These are phyloP conservation scores for Drosophila pseudotalamancana DNA, from an alignment of 2,888 invertebrate genomes.

Conservation along the genomic window DNA sequence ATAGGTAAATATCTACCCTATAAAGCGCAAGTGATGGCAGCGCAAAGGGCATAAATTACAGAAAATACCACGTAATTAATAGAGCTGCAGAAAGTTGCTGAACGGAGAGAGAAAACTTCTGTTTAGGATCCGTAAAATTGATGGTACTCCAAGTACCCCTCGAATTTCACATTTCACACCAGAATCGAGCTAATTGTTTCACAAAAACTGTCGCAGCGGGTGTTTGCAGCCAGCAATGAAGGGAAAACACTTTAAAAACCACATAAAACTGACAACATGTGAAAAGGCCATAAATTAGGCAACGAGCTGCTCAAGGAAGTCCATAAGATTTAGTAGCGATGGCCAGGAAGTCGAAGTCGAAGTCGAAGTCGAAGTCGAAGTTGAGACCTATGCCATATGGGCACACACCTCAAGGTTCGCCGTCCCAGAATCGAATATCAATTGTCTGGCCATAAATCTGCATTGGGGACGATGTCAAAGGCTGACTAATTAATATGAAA, in stretches of 20 bases:
- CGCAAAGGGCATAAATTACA: conserved; percentile 67
- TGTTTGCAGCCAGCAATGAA: conserved; percentile 46
- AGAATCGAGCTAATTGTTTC: conserved; percentile 66
- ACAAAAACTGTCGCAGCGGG: conserved; percentile 69
- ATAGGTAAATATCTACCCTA: neutral
- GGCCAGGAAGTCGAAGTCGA: conserved; percentile 67
- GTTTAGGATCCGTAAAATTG: conserved; percentile 64
- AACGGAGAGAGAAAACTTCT: neutral
- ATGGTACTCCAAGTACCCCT: conserved; percentile 39
- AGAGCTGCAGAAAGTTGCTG: conserved; percentile 36
- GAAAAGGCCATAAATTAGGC: conserved; percentile 78
- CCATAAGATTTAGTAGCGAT: conserved; percentile 61
- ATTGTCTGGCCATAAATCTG: conserved; percentile 70
- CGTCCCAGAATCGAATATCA: conserved; percentile 47
- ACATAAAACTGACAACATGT: conserved; percentile 81
- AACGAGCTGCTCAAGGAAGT: conserved; percentile 37
- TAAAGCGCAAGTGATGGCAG: conserved; percentile 56
- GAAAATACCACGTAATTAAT: conserved; percentile 53
- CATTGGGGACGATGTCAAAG: conserved; percentile 45
- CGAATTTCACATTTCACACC: conserved; percentile 44
- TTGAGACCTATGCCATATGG: conserved; percentile 64
- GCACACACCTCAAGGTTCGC: conserved; percentile 61
- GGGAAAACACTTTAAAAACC: conserved; percentile 69
- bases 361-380: no score
- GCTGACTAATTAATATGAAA: conserved; percentile 70